Evolutionary conservation across 2,888 invertebrate genomes (phyloP).

Genomic region (Heliothis peltigera): DNA sequence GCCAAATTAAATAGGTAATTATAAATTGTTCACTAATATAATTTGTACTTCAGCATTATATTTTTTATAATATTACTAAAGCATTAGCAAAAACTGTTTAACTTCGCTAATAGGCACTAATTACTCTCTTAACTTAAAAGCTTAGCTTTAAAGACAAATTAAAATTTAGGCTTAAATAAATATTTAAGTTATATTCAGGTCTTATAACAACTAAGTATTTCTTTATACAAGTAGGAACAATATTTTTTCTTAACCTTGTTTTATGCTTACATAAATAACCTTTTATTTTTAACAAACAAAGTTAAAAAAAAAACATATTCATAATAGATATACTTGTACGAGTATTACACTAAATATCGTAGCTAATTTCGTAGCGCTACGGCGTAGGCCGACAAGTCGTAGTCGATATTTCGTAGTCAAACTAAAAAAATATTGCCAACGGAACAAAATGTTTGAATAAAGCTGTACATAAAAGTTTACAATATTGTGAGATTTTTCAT

Average conservation of each 20-base stretch:
- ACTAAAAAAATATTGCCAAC: slow-evolving; percentile 1
- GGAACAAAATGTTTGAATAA: no score
- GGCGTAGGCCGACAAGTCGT: slow-evolving; percentile 29
- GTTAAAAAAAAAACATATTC: no score
- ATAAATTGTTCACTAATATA: background rate
- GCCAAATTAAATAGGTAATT: background rate
- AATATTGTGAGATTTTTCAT: no score
- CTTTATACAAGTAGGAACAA: no score
- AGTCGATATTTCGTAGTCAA: slow-evolving; percentile 14
- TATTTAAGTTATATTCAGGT: background rate
- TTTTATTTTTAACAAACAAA: background rate
- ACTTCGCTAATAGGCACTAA: background rate
- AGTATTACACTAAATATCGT: slow-evolving; percentile 24
- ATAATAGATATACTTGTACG: no score
- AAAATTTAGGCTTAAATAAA: background rate
- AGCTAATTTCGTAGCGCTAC: slow-evolving; percentile 35
- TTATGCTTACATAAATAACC: background rate
- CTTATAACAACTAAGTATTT: background rate
- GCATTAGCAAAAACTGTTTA: background rate
- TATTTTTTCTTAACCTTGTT: background rate
- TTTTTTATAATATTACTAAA: background rate
- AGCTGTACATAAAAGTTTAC: no score
- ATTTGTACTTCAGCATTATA: background rate
- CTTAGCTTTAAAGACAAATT: background rate
- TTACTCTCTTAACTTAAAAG: background rate